Base-by-base conservation (phyloP, 1,140 invertebrate species). In the Heliconius nattereri region DNA sequence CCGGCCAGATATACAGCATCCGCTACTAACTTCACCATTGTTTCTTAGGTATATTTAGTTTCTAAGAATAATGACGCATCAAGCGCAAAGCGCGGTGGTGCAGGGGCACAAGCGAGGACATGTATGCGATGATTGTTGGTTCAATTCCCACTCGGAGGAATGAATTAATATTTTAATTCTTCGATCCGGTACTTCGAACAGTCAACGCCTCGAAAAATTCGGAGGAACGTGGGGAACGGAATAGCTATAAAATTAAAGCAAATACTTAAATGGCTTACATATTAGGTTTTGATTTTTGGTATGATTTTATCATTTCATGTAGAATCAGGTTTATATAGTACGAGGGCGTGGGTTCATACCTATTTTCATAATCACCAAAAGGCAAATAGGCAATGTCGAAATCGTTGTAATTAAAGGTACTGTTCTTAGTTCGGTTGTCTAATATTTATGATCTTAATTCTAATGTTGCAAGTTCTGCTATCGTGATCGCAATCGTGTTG, bases 401-500 rank as follows among this genome's bases (percentile, higher is more conserved):
- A 60, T 60, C 1, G 9, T 57, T 57, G n/a, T 66, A 13, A 29
- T 66, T 66, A 66, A 23, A 57, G 9, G 11, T 29, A 66, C 23
- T 66, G 23, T 66, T 66, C 23, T 66, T 5, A 66, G 3, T 29
- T 66, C 23, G 13, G 13, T 66, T 66, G 60, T 66, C 60, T 26
- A 66, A 29, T 66, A 66, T 66, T 66, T 66, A 66, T 66, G 60
- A 26, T 66, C 60, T 66, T 16, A 26, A 29, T 29, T 66, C 75
- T 71, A 40, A 77, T 71, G 75, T 80, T 80, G 78, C 60, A 82
- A 78, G 57, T 84, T 76, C 73, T 76, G 49, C 74, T 71, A 82
- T 75, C 82, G 79, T 84, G 73, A 82, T 77, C 82, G 79, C 83
- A 75, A 79, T 83, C 79, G 76, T 86, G 79, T 81, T 79, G 79